These are phyloP conservation scores for Pelobates fuscus DNA, from an alignment of 2,113 vertebrate species.

Conservation along the genomic window DNA sequence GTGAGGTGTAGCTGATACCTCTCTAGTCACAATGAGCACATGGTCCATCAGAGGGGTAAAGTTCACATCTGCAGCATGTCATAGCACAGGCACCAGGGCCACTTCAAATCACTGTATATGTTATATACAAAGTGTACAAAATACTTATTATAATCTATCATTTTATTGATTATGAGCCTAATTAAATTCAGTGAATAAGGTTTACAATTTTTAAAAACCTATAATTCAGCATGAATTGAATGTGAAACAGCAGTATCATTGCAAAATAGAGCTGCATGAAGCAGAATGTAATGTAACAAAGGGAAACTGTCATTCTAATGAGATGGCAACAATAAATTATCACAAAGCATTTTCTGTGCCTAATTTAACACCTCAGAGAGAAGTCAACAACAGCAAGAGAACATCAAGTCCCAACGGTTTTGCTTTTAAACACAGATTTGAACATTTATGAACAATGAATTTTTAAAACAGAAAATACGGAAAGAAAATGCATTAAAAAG, in stretches of 20 bases:
- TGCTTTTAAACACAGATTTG: constrained; percentile 49
- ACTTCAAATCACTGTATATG: too few species aligned
- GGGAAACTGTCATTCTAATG: constrained; percentile 40
- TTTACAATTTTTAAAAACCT: constrained; percentile 10
- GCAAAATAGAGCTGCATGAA: constrained; percentile 33
- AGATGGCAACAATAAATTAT: constrained; percentile 48
- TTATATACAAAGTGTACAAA: too few species aligned
- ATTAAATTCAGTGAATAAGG: neutral
- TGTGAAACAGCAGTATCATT: constrained; percentile 40
- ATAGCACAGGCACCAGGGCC: too few species aligned
- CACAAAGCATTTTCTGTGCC: constrained; percentile 47
- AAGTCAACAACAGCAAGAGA: constrained; percentile 50
- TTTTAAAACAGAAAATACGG: constrained; percentile 41
- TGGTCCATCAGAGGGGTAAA: too few species aligned
- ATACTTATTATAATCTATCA: too few species aligned
- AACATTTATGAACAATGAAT: constrained; percentile 48
- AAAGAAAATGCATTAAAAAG: constrained; percentile 48
- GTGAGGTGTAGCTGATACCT: too few species aligned
- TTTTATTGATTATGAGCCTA: too few species aligned
- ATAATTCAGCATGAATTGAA: constrained; percentile 12
- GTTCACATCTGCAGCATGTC: too few species aligned
- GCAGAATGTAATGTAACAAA: constrained; percentile 35
- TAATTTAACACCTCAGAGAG: constrained; percentile 49
- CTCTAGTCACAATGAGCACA: too few species aligned
- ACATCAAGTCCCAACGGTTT: constrained; percentile 44